phyloP scores from a whole-genome alignment of 2,797 vertebrate species.

The Monodelphis domestica region DNA sequence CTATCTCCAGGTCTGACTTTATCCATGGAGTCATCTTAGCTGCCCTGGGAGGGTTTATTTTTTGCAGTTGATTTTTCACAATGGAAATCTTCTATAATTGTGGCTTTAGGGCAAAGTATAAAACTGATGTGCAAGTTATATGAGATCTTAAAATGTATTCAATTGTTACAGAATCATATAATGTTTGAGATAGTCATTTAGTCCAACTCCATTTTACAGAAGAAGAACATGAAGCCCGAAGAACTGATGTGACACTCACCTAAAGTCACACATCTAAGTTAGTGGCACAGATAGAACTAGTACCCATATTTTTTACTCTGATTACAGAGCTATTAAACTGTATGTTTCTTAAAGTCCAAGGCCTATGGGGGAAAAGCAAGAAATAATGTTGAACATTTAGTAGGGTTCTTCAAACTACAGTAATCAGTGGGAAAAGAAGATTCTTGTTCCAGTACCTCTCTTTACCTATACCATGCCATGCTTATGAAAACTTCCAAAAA shows the following conservation, averaged over 20 bases:
- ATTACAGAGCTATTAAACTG: not conserved
- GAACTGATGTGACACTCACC: not conserved
- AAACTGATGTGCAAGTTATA: not conserved
- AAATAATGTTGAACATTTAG: not conserved
- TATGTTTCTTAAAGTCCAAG: not conserved
- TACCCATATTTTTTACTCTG: not conserved
- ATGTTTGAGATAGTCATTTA: not conserved
- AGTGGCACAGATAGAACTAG: not conserved
- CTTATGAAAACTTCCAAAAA: not conserved
- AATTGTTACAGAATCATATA: not conserved
- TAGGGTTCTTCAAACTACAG: not conserved
- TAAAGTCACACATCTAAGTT: not conserved
- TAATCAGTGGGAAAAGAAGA: not conserved
- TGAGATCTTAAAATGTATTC: not conserved
- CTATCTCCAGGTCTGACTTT: too few species aligned
- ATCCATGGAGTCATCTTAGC: too few species aligned
- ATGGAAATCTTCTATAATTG: not conserved
- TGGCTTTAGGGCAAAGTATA: not conserved
- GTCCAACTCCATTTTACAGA: not conserved
- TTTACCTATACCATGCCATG: not conserved
- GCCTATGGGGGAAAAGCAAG: not conserved
- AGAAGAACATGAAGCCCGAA: not conserved
- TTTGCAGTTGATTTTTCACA: not conserved
- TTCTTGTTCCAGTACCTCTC: not conserved
- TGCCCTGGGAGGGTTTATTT: too few species aligned